Conservation (phyloP, 1,140 invertebrate species). For the Cryptotermes secundus region DNA sequence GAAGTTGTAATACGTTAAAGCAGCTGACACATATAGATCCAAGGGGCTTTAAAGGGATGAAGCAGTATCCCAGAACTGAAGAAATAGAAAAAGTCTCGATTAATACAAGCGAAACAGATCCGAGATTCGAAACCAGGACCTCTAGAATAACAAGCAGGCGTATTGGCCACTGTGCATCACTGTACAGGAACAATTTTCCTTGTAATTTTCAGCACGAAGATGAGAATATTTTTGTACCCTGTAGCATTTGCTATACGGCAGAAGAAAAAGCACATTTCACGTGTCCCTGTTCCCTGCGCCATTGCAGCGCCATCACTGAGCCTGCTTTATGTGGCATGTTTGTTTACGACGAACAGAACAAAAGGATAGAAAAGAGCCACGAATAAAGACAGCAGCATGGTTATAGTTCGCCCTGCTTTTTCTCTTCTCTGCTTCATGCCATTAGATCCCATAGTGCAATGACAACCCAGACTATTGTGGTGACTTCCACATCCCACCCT, state of each 20-base stretch:
- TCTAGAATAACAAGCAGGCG: too few relatives aligned
- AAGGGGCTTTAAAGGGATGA: too few relatives aligned
- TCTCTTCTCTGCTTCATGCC: background rate
- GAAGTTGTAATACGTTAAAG: too few relatives aligned
- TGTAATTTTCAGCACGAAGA: background rate
- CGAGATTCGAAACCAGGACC: too few relatives aligned
- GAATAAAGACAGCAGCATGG: background rate
- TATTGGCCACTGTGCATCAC: too few relatives aligned
- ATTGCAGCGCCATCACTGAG: background rate
- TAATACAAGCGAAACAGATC: too few relatives aligned
- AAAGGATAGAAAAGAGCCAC: background rate
- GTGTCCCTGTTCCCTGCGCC: background rate
- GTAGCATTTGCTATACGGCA: background rate
- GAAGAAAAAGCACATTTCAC: background rate
- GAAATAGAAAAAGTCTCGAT: too few relatives aligned
- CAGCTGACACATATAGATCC: too few relatives aligned
- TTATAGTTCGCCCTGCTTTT: background rate
- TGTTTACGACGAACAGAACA: background rate
- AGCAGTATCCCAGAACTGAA: too few relatives aligned
- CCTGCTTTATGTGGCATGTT: constrained; percentile 9
- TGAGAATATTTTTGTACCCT: background rate
- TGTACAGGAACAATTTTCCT: background rate
- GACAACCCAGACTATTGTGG: background rate
- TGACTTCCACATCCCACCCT: background rate
- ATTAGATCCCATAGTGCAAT: background rate